Conservation (phyloP, 2,888 invertebrate genomes). For the Andricus quercusramuli region DNA sequence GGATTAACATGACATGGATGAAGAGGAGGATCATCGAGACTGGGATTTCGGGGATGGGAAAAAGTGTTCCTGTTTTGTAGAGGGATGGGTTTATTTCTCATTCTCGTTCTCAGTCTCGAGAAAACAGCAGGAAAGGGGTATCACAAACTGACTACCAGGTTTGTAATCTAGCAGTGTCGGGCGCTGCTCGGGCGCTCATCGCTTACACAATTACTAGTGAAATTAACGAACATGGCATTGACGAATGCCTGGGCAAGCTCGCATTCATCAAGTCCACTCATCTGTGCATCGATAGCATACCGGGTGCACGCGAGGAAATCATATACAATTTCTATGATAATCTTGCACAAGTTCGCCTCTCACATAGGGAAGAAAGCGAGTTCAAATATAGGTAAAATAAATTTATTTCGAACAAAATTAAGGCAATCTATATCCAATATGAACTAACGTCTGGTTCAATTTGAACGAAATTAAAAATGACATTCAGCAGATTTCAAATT, state of each 20-base stretch:
- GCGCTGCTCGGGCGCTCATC: conserved; percentile 49
- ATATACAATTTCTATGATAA: conserved; percentile 4
- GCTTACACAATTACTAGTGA: conserved; percentile 61
- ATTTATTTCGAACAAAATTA: no score
- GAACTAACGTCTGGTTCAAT: no score
- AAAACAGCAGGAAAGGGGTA: conserved; percentile 11
- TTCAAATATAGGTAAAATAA: no score
- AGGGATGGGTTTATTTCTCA: not conserved
- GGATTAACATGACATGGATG: conserved; percentile 16
- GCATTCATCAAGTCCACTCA: conserved; percentile 50
- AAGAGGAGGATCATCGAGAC: conserved; percentile 15
- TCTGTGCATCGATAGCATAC: conserved; percentile 48
- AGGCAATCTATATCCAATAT: no score
- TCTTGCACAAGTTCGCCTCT: not conserved
- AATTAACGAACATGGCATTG: conserved; percentile 65
- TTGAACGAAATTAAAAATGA: no score
- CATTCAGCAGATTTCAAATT: no score
- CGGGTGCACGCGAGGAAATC: not conserved
- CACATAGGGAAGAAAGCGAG: not conserved
- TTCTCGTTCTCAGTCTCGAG: conserved; percentile 3
- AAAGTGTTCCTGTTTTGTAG: not conserved
- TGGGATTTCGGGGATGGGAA: not conserved
- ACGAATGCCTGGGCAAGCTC: conserved; percentile 56
- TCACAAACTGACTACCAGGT: conserved; percentile 7
- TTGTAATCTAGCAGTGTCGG: conserved; percentile 43